A percentile compares a stretch with the other conserved stretches of the same genome.
Conservation (phyloP, 2,797 vertebrate genomes). For the Okamejei kenojei region DNA sequence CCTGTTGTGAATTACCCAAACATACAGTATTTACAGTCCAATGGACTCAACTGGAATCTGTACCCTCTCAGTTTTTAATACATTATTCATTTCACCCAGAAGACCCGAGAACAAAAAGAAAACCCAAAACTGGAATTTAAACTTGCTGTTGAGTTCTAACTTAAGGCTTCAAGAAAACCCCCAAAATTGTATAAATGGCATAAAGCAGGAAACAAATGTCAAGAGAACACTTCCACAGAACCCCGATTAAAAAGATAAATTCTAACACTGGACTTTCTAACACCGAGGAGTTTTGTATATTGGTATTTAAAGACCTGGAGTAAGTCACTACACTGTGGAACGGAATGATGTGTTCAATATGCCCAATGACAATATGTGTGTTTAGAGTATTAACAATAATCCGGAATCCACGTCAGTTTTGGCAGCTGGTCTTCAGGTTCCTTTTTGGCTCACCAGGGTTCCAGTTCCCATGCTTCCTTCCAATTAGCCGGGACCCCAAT, state of each 20-base stretch:
- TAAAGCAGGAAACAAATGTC: neutral
- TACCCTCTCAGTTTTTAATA: neutral
- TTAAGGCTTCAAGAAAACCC: neutral
- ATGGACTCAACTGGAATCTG: neutral
- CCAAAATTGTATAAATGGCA: neutral
- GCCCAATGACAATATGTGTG: neutral
- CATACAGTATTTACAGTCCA: too few relatives aligned
- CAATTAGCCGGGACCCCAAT: too few relatives aligned
- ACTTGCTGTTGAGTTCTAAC: neutral
- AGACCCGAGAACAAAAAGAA: neutral
- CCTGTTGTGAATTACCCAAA: neutral
- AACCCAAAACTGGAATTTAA: neutral
- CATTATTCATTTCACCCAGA: neutral
- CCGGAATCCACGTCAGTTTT: too few relatives aligned
- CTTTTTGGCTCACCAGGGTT: too few relatives aligned
- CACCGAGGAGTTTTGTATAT: neutral
- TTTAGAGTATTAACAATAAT: neutral
- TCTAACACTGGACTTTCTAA: neutral
- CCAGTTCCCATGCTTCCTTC: too few relatives aligned
- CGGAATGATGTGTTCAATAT: neutral
- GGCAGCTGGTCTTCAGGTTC: too few relatives aligned
- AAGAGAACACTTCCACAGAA: neutral
- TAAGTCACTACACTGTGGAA: neutral
- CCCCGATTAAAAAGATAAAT: neutral
- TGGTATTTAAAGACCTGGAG: too few relatives aligned